Percentiles rank a stretch among this genome's conserved stretches.
phyloP scores from a whole-genome alignment of 2,113 vertebrate species.

The Microcebus tavaratra region DNA sequence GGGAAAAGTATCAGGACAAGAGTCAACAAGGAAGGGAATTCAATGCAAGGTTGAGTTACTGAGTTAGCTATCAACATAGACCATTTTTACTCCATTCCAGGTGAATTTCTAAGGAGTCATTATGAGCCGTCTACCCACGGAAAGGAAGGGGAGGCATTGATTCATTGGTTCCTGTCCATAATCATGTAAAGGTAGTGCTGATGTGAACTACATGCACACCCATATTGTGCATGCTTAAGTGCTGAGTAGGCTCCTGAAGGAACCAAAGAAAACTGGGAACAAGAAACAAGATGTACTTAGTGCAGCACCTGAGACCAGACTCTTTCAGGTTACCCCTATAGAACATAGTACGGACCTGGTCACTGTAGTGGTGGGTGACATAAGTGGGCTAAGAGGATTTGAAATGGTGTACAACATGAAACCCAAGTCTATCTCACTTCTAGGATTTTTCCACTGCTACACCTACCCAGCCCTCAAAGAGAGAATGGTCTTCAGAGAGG shows the following conservation, averaged over 20 bases:
- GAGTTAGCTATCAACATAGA: background rate
- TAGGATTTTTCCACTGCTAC: background rate
- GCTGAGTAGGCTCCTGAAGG: background rate
- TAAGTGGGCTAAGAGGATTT: background rate
- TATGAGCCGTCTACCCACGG: background rate
- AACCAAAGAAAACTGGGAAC: background rate
- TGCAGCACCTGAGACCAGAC: background rate
- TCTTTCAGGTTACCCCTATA: background rate
- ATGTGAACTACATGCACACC: no score
- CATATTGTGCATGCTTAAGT: background rate
- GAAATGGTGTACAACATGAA: background rate
- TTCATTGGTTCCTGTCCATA: background rate
- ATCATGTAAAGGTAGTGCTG: background rate
- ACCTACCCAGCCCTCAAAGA: background rate
- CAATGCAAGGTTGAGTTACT: background rate
- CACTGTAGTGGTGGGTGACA: background rate
- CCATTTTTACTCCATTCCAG: background rate
- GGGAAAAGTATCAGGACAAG: background rate
- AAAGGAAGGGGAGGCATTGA: background rate
- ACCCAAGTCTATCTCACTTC: background rate
- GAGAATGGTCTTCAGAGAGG: background rate
- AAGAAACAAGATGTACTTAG: background rate
- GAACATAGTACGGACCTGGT: no score
- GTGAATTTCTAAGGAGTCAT: background rate
- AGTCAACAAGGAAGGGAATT: background rate